phyloP scores from a whole-genome alignment of 2,888 invertebrate genomes.

The Lymantria monacha region DNA sequence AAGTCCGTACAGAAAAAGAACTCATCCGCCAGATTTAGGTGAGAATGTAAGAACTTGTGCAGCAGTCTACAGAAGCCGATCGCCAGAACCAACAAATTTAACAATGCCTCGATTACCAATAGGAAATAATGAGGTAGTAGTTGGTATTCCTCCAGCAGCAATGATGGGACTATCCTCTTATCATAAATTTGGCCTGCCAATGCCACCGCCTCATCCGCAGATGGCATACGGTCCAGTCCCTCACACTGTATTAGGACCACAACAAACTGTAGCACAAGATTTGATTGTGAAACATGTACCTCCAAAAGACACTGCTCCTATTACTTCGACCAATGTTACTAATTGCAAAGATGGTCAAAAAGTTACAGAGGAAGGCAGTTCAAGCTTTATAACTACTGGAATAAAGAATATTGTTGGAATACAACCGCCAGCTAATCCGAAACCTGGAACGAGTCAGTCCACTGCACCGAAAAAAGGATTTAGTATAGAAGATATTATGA shows the following conservation, averaged over 20 bases:
- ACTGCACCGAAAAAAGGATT: slow-evolving; percentile 90
- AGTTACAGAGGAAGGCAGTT: slow-evolving; percentile 54
- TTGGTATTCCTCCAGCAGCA: slow-evolving; percentile 62
- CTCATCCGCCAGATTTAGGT: slow-evolving; percentile 77
- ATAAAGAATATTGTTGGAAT: slow-evolving; percentile 79
- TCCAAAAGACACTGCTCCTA: slow-evolving; percentile 67
- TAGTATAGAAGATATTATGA: slow-evolving; percentile 95
- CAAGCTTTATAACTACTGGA: slow-evolving; percentile 69
- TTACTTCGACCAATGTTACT: slow-evolving; percentile 67
- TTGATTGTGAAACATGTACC: slow-evolving; percentile 78
- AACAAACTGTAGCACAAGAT: slow-evolving; percentile 78
- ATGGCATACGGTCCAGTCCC: slow-evolving; percentile 64
- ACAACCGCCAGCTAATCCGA: slow-evolving; percentile 70
- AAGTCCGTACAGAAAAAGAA: slow-evolving; percentile 81
- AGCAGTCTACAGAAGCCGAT: slow-evolving; percentile 66
- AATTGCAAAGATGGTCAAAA: slow-evolving; percentile 56
- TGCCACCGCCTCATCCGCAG: slow-evolving; percentile 75
- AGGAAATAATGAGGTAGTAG: slow-evolving; percentile 57
- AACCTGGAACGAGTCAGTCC: slow-evolving; percentile 81
- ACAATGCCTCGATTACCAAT: slow-evolving; percentile 68
- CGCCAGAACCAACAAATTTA: slow-evolving; percentile 77
- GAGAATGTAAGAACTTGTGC: slow-evolving; percentile 68
- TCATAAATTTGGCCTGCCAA: slow-evolving; percentile 74
- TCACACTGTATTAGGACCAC: slow-evolving; percentile 68
- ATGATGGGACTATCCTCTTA: slow-evolving; percentile 73